Conservation (phyloP, 2,797 vertebrate species). For the Emydoidea blandingii region DNA sequence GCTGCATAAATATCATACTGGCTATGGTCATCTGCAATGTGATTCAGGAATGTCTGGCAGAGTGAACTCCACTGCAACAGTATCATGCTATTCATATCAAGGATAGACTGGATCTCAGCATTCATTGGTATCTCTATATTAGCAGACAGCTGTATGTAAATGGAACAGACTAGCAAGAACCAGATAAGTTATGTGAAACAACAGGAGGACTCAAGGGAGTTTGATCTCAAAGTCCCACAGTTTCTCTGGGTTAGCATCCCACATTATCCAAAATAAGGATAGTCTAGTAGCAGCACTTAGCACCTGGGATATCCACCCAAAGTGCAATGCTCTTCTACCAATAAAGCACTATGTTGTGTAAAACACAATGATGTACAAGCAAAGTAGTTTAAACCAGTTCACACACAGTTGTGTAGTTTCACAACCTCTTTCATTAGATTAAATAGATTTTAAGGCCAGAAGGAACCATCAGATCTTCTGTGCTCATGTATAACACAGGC, state of each 20-base stretch:
- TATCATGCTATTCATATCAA: not conserved
- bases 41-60: not conserved
- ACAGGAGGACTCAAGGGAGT: not conserved
- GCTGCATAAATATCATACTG: not conserved
- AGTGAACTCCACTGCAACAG: not conserved
- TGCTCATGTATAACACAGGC: not conserved
- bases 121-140: not conserved
- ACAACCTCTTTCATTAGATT: not conserved
- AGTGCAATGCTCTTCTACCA: not conserved
- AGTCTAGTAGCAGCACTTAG: not conserved
- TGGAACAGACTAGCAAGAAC: not conserved
- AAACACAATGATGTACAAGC: too few species aligned
- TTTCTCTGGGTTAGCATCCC: not conserved
- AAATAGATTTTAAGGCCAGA: not conserved
- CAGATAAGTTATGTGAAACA: not conserved
- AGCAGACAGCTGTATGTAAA: not conserved
- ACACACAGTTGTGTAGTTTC: not conserved
- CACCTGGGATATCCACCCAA: not conserved
- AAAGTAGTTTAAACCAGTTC: not conserved
- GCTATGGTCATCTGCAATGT: not conserved
- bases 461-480: not conserved
- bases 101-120: not conserved
- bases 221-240: not conserved
- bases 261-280: not conserved
- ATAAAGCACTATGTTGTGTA: not conserved